Evolutionary conservation across 1,140 invertebrate genomes (phyloP).

Genomic region (Drosophila baimaii): DNA sequence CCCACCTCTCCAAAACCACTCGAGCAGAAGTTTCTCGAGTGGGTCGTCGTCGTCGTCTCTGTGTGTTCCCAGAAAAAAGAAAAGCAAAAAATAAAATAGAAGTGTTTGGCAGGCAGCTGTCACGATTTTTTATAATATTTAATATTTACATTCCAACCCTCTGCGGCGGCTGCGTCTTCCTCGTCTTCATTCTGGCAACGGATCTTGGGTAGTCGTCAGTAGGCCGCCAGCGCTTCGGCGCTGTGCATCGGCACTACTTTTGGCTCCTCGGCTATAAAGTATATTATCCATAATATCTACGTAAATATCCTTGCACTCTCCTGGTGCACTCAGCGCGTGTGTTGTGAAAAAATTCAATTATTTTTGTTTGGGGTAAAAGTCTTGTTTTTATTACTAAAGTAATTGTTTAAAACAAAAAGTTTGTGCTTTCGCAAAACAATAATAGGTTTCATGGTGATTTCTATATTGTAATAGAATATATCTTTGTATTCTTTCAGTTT

Average conservation of each 20-base stretch:
- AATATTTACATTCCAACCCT: slow-evolving; percentile 51
- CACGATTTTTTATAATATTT: slow-evolving; percentile 36
- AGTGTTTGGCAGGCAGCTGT: slow-evolving; percentile 42
- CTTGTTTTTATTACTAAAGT: not conserved
- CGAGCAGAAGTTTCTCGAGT: slow-evolving; percentile 70
- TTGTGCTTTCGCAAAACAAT: not conserved
- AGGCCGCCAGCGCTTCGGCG: slow-evolving; percentile 62
- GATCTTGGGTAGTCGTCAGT: slow-evolving; percentile 39
- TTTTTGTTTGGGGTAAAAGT: not conserved
- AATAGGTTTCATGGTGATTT: too few relatives aligned
- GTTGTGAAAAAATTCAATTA: not conserved
- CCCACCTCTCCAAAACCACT: slow-evolving; percentile 27
- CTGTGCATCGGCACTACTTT: slow-evolving; percentile 45
- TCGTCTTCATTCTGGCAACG: slow-evolving; percentile 34
- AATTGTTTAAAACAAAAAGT: not conserved
- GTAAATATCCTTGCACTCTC: not conserved
- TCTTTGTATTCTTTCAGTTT: not conserved
- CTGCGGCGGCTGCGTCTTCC: slow-evolving; percentile 9
- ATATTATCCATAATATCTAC: not conserved
- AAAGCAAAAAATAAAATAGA: slow-evolving; percentile 27
- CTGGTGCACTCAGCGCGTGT: not conserved
- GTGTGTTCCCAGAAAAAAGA: slow-evolving; percentile 38
- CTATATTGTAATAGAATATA: not conserved
- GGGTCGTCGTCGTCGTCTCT: slow-evolving; percentile 24
- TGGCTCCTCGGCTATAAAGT: not conserved